These are phyloP conservation scores for Congeria kusceri DNA, from an alignment of 2,888 invertebrate genomes.

Conservation along the genomic window DNA sequence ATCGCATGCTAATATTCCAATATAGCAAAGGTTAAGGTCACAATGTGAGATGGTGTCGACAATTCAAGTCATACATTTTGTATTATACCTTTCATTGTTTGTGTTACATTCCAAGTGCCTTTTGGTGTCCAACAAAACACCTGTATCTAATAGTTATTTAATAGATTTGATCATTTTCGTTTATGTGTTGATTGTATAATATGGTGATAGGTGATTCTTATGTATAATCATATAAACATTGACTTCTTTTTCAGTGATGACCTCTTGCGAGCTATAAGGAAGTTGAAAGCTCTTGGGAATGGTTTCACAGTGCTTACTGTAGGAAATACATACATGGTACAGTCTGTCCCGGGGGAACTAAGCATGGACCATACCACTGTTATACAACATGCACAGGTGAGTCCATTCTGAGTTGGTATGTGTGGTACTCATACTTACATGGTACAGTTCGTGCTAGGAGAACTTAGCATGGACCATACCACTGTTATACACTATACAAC, in stretches of 20 bases:
- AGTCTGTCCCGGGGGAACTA: constrained; percentile 98
- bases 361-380: constrained; percentile 97
- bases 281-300: constrained; percentile 96
- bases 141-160: no score
- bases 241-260: constrained; percentile 89
- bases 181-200: no score
- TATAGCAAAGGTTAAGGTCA: no score
- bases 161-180: no score
- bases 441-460: constrained; percentile 71
- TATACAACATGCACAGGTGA: constrained; percentile 89
- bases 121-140: no score
- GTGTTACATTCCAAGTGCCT: no score
- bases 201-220: no score
- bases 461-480: constrained; percentile 85
- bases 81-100: no score
- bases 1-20: no score
- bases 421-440: constrained; percentile 86
- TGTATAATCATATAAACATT: neutral
- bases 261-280: constrained; percentile 95
- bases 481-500: constrained; percentile 88
- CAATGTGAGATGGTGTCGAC: neutral
- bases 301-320: constrained; percentile 96
- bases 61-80: neutral
- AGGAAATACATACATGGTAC: constrained; percentile 93
- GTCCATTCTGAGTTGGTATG: neutral